Base-by-base conservation (phyloP, 2,113 vertebrate genomes). In the Orthonyx spaldingii region DNA sequence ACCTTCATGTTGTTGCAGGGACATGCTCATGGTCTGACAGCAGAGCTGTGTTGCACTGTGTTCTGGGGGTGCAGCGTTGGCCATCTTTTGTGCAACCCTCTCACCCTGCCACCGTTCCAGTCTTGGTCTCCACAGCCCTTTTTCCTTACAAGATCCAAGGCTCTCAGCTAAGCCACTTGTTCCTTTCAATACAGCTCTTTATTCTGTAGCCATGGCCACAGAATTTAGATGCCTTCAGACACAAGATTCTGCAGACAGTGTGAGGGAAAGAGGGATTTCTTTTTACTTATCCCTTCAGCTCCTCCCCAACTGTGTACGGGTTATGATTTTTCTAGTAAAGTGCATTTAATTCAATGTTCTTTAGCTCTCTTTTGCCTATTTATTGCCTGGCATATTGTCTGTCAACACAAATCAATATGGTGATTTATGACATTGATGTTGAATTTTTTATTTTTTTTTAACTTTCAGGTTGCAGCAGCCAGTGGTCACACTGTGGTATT, bases 401-500 rank as follows among this genome's bases (percentile, higher is more conserved):
- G 16, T 15, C 21, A 27, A 22, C 32, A 81, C 35, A 78, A n/a
- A 44, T 70, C 12, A 13, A 0, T 71, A 5, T 39, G 26, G 2
- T 92, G 7, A 39, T 71, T 89, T 53, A 30, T 64, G 44, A 35
- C 56, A 16, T 6, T 80, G 41, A 68, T 69, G 12, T 61, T 86
- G 21, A 61, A 20, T 80, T 82, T 15, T n/a, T 46, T n/a, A n/a
- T 50, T 78, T 57, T 63, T 50, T 76, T 46, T 65, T 64, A 59
- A 64, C 24, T 85, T 95, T 10, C 35, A 99, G 99, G 97, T 99
- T 47, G 99, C 99, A 87, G 99, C 99, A 76, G 90, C 98, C 19
- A 99, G 98, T n/a, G 99, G 99, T 75, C 99, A 99, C 96, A 97
- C 98, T 2, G 99, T 99, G 56, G 98, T 99, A 14, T 97, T 99